These are phyloP conservation scores for Podilymbus podiceps DNA, from an alignment of 2,113 vertebrate species.

Conservation along the genomic window DNA sequence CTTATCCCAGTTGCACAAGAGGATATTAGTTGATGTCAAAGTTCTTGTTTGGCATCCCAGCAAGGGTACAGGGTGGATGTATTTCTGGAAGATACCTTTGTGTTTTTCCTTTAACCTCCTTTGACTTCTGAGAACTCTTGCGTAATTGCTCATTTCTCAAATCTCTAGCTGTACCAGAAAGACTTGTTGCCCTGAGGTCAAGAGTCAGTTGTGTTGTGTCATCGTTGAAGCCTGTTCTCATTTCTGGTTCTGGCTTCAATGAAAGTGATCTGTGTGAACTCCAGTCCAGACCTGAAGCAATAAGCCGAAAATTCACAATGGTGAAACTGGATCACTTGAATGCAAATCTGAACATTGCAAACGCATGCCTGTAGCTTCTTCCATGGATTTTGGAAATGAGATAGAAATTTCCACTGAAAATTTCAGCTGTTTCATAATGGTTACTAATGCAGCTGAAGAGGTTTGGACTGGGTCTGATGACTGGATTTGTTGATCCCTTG, in stretches of 20 bases:
- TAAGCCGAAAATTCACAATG: background rate
- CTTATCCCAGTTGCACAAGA: background rate
- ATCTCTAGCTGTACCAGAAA: background rate
- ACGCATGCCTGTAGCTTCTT: background rate
- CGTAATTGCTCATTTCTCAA: background rate
- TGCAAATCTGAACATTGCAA: background rate
- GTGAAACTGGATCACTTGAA: background rate
- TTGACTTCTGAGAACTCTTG: background rate
- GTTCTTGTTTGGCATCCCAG: background rate
- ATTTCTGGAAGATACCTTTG: background rate
- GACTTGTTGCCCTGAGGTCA: background rate
- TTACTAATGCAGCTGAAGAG: background rate
- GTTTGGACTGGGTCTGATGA: background rate
- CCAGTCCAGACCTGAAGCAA: background rate
- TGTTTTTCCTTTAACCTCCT: background rate
- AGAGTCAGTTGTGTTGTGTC: background rate
- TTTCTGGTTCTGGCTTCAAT: background rate
- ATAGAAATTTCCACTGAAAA: background rate
- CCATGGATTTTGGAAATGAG: background rate
- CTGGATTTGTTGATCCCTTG: background rate
- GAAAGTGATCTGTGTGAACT: background rate
- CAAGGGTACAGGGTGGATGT: background rate
- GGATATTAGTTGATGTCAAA: background rate
- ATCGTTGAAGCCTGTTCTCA: background rate
- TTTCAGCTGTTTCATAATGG: background rate